phyloP scores from a whole-genome alignment of 2,797 vertebrate species.

The Vespertilio murinus region DNA sequence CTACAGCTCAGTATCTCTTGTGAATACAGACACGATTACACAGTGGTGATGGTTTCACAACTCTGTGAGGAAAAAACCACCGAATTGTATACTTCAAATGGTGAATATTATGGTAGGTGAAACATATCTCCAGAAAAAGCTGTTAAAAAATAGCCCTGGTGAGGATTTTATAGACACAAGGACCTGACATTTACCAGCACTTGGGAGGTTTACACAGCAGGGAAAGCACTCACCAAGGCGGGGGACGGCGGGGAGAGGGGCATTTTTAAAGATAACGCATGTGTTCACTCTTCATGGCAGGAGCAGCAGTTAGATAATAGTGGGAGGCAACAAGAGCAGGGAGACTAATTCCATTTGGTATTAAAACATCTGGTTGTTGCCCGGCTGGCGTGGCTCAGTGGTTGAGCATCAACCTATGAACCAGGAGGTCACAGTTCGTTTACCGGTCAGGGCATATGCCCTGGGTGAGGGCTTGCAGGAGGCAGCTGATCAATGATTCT shows the following conservation, averaged over 20 bases:
- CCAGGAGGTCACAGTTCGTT: no score
- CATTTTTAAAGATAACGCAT: background rate
- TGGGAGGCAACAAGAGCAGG: background rate
- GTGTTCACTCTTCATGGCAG: slow-evolving; percentile 34
- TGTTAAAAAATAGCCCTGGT: background rate
- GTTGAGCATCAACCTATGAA: no score
- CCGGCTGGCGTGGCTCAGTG: no score
- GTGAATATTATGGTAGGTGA: background rate
- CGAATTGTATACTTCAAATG: background rate
- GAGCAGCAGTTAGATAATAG: slow-evolving; percentile 46
- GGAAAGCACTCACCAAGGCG: background rate
- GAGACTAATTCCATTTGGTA: background rate
- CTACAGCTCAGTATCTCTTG: background rate
- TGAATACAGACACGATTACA: background rate
- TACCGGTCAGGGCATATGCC: no score
- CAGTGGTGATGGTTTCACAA: background rate
- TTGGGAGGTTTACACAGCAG: background rate
- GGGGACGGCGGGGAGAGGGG: background rate
- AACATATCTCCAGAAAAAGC: background rate
- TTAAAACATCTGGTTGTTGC: background rate
- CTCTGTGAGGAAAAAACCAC: background rate
- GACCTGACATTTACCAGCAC: background rate
- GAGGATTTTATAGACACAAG: background rate
- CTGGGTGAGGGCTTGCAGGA: no score
- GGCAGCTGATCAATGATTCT: no score